Evolutionary conservation across 2,888 invertebrate species (phyloP).

Genomic region (Ophonus ardosiacus): DNA sequence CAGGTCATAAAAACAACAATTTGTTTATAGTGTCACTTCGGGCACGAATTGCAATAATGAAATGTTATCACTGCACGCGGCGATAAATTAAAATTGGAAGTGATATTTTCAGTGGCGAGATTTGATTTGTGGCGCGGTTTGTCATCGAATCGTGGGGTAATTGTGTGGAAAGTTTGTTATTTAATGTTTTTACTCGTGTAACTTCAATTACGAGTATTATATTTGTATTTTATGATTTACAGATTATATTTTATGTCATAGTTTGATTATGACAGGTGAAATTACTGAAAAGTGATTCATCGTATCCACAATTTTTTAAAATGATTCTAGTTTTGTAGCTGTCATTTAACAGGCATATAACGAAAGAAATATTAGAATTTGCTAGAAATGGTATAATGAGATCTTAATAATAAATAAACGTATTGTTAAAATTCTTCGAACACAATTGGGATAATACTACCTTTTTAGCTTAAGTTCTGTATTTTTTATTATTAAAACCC

Average conservation of each 20-base stretch:
- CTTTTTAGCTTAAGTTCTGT: too few relatives aligned
- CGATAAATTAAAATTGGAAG: neutral
- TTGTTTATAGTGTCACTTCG: slow-evolving; percentile 35
- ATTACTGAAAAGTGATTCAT: neutral
- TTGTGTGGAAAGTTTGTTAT: neutral
- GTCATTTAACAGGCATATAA: too few relatives aligned
- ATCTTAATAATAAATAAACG: too few relatives aligned
- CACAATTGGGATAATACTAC: too few relatives aligned
- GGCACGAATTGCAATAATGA: slow-evolving; percentile 29
- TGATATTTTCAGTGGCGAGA: neutral
- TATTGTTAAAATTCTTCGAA: too few relatives aligned
- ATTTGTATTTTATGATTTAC: neutral
- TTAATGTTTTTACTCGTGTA: neutral
- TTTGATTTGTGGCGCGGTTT: neutral
- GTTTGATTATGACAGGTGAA: neutral
- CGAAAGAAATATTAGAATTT: too few relatives aligned
- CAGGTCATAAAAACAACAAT: slow-evolving; percentile 29
- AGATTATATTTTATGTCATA: neutral
- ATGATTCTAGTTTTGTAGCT: too few relatives aligned
- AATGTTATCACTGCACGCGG: neutral
- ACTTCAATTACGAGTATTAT: neutral
- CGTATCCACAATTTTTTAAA: too few relatives aligned
- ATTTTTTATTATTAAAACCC: too few relatives aligned
- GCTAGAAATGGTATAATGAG: too few relatives aligned
- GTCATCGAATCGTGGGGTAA: neutral